Percentiles rank a stretch among this genome's conserved stretches.
These are phyloP conservation scores for Epistrophe eligans DNA, from an alignment of 2,888 invertebrate species.

Conservation along the genomic window DNA sequence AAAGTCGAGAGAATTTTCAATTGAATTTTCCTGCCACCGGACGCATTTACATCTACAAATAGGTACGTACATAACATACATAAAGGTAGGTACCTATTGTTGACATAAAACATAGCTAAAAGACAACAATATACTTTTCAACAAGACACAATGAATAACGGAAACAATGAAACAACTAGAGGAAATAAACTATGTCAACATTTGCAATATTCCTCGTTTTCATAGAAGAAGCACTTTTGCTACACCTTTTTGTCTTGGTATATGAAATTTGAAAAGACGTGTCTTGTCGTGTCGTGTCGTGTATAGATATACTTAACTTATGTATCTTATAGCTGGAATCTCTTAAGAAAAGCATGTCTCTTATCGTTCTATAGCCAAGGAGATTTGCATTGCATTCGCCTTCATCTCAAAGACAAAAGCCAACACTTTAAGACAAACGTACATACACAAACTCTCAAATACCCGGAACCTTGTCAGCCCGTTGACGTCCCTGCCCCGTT, in stretches of 20 bases:
- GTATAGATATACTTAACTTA: neutral
- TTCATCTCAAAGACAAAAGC: conserved; percentile 28
- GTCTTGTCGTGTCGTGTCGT: neutral
- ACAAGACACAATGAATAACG: conserved; percentile 56
- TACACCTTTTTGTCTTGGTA: neutral
- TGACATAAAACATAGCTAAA: conserved; percentile 64
- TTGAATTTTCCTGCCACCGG: conserved; percentile 19
- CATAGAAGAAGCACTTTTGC: conserved; percentile 29
- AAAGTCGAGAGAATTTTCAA: conserved; percentile 23
- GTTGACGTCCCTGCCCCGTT: conserved; percentile 12
- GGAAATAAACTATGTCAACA: conserved; percentile 74
- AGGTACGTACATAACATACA: neutral
- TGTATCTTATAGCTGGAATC: conserved; percentile 44
- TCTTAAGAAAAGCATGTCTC: conserved; percentile 48
- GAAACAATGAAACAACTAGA: conserved; percentile 62
- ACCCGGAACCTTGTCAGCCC: conserved; percentile 8
- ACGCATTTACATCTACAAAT: neutral
- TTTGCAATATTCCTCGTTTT: conserved; percentile 67
- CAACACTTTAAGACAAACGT: conserved; percentile 43
- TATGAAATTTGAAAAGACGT: conserved; percentile 29
- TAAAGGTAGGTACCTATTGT: conserved; percentile 9
- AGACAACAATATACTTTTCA: conserved; percentile 32
- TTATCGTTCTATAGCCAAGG: conserved; percentile 17
- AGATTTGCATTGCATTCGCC: conserved; percentile 45
- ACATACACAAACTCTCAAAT: neutral